phyloP scores from a whole-genome alignment of 2,797 vertebrate species.

The Synaphobranchus kaupii region DNA sequence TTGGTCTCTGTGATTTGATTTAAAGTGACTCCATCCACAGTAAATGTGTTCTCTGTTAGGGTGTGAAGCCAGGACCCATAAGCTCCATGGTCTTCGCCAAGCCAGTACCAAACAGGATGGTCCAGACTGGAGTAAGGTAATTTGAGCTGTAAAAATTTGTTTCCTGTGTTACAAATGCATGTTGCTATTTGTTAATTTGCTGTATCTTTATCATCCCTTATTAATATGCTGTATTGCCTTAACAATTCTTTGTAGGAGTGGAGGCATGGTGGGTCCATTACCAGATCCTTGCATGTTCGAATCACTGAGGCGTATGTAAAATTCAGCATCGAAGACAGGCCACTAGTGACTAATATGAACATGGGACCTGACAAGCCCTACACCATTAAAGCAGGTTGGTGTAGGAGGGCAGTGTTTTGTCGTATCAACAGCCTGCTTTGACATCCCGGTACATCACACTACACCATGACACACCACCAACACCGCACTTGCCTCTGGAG shows the following conservation, averaged over 20 bases:
- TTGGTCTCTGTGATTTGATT: too few relatives aligned
- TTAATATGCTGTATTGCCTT: constrained; percentile 1
- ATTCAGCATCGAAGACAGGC: constrained; percentile 25
- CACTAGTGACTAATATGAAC: constrained; percentile 21
- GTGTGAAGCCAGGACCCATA: too few relatives aligned
- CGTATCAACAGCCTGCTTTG: constrained; percentile 16
- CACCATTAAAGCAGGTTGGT: constrained; percentile 27
- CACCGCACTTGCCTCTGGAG: constrained; percentile 24
- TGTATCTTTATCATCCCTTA: too few relatives aligned
- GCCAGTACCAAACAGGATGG: too few relatives aligned
- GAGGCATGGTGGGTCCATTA: constrained; percentile 27
- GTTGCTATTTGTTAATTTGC: too few relatives aligned
- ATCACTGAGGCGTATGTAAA: constrained; percentile 6
- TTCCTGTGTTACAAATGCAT: too few relatives aligned
- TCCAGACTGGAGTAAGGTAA: too few relatives aligned
- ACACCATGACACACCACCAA: constrained; percentile 25
- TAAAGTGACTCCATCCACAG: too few relatives aligned
- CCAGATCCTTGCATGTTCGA: constrained; percentile 28
- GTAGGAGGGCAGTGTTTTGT: constrained; percentile 6
- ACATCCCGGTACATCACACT: constrained; percentile 18
- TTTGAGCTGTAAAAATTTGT: too few relatives aligned
- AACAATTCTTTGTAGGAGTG: constrained; percentile 21
- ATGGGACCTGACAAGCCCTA: constrained; percentile 26
- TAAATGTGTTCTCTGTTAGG: too few relatives aligned
- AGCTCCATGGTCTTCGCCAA: too few relatives aligned